Conservation (phyloP, 1,140 invertebrate genomes). For the Atta cephalotes region DNA sequence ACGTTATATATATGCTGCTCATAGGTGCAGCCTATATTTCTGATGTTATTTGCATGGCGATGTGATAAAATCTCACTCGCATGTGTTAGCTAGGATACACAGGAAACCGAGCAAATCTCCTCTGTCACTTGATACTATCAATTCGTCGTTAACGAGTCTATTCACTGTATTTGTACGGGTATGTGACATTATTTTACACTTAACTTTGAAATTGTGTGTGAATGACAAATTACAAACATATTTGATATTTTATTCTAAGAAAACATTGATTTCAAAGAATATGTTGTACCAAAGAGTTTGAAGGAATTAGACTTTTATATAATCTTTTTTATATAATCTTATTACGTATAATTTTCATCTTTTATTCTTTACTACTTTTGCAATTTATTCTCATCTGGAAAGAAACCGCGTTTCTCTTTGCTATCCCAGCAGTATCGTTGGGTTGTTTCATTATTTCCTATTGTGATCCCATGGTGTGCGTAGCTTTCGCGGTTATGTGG, state of each 20-base stretch:
- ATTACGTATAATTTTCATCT: constrained; percentile 1
- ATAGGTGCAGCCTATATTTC: constrained; percentile 47
- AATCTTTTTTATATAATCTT: neutral
- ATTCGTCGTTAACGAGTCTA: constrained; percentile 56
- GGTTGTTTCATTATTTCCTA: constrained; percentile 54
- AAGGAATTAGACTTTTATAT: neutral
- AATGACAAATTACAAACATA: neutral
- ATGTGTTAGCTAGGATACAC: constrained; percentile 37
- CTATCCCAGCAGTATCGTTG: constrained; percentile 20
- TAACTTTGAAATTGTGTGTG: neutral
- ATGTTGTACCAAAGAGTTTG: neutral
- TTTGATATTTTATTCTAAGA: neutral
- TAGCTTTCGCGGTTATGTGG: constrained; percentile 49
- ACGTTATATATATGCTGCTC: neutral
- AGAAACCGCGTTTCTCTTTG: constrained; percentile 2
- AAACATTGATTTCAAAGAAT: neutral
- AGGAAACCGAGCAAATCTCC: constrained; percentile 51
- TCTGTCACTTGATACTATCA: constrained; percentile 44
- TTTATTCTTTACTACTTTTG: neutral
- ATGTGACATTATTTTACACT: neutral
- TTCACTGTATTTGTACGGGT: constrained; percentile 3
- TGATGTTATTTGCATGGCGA: constrained; percentile 48
- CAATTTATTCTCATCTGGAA: constrained; percentile 23
- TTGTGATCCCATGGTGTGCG: constrained; percentile 36
- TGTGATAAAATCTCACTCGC: constrained; percentile 56